Percentiles rank a stretch among this genome's conserved stretches.
phyloP scores from a whole-genome alignment of 2,888 invertebrate genomes.

The Omphaloscelis lunosa region DNA sequence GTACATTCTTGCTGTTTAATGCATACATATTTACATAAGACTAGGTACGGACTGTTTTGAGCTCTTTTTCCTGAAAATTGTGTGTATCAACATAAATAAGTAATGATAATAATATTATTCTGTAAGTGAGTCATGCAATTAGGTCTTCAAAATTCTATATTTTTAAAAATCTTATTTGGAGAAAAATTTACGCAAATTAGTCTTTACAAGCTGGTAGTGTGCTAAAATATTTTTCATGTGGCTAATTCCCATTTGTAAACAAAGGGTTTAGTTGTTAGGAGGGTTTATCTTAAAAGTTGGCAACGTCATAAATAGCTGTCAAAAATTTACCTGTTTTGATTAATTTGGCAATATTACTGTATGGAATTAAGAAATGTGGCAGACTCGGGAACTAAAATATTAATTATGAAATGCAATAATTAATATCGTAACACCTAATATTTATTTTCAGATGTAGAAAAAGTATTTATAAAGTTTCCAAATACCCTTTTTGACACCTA shows the following conservation, averaged over 20 bases:
- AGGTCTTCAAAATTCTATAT: background rate
- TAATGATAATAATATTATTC: background rate
- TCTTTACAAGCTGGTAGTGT: background rate
- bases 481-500: too few relatives aligned
- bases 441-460: too few relatives aligned
- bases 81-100: background rate
- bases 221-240: background rate
- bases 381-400: too few relatives aligned
- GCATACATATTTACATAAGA: slow-evolving; percentile 15
- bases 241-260: background rate
- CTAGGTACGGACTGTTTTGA: background rate
- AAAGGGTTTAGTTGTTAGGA: background rate
- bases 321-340: too few relatives aligned
- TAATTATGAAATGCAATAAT: too few relatives aligned
- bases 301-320: too few relatives aligned
- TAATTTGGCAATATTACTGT: too few relatives aligned
- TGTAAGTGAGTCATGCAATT: slow-evolving; percentile 2
- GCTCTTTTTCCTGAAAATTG: slow-evolving; percentile 23
- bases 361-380: too few relatives aligned
- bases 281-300: too few relatives aligned
- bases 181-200: background rate
- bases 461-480: too few relatives aligned
- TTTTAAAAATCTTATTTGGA: background rate
- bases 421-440: too few relatives aligned
- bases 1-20: slow-evolving; percentile 4